These are phyloP conservation scores for Tigriopus japonicus DNA, from an alignment of 1,140 invertebrate genomes.

Conservation along the genomic window DNA sequence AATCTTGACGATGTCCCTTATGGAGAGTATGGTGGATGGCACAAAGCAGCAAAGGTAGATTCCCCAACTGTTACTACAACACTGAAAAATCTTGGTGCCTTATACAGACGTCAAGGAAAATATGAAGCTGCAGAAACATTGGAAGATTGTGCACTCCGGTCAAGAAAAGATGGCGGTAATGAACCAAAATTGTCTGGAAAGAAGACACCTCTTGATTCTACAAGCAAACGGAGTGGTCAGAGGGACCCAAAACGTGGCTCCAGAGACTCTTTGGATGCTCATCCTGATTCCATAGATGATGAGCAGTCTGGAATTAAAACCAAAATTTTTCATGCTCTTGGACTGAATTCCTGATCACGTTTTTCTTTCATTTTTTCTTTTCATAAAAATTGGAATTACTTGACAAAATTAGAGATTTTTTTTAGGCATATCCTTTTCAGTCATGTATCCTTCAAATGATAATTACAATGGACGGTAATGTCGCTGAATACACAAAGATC, in stretches of 20 bases:
- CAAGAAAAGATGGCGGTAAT: constrained; percentile 49
- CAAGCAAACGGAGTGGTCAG: constrained; percentile 22
- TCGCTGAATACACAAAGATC: too few species aligned
- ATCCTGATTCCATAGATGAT: constrained; percentile 25
- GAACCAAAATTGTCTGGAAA: constrained; percentile 22
- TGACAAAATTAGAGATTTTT: too few species aligned
- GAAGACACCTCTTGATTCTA: constrained; percentile 23
- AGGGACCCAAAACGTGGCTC: constrained; percentile 33
- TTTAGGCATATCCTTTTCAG: too few species aligned
- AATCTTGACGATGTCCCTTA: constrained; percentile 73
- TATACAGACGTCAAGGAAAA: constrained; percentile 92
- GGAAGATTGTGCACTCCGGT: constrained; percentile 87
- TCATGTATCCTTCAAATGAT: too few species aligned
- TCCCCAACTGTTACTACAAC: constrained; percentile 93
- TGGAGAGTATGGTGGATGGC: constrained; percentile 89
- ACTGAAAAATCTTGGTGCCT: constrained; percentile 84
- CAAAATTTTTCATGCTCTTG: constrained; percentile 39
- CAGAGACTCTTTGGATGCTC: constrained; percentile 39
- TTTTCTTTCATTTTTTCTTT: too few species aligned
- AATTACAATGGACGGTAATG: too few species aligned
- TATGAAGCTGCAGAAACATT: constrained; percentile 96
- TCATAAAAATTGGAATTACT: too few species aligned
- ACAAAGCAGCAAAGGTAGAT: constrained; percentile 96
- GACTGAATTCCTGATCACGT: constrained; percentile 26
- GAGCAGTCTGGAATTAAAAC: constrained; percentile 33